Conservation (phyloP, 2,888 invertebrate species). For the Pharmacophagus antenor region DNA sequence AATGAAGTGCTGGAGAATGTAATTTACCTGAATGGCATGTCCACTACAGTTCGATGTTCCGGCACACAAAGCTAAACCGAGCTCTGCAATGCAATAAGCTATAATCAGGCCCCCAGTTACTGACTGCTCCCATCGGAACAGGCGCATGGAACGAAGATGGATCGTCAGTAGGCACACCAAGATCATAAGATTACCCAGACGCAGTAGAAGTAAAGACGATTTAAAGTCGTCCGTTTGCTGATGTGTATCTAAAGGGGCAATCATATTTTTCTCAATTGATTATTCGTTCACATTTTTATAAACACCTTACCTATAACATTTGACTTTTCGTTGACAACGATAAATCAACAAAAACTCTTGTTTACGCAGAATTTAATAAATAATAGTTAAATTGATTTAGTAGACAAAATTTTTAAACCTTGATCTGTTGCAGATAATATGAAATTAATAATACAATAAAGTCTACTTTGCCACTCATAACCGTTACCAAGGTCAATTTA, state of each 20-base stretch:
- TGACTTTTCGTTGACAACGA: conserved; percentile 10
- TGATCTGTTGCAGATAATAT: not conserved
- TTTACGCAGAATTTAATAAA: not conserved
- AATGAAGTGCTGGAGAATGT: not conserved
- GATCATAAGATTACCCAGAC: conserved; percentile 42
- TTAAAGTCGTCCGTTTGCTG: conserved; percentile 2
- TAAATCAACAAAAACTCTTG: not conserved
- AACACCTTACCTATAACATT: not conserved
- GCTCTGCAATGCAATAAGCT: conserved; percentile 47
- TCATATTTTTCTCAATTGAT: conserved; percentile 1
- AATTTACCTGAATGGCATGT: conserved; percentile 48
- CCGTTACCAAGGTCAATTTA: not conserved
- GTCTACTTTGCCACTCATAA: not conserved
- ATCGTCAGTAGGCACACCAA: conserved; percentile 47
- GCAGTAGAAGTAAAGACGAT: conserved; percentile 40
- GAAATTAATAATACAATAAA: not conserved
- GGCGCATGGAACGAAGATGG: conserved; percentile 53
- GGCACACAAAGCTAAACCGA: conserved; percentile 50
- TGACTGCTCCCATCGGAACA: conserved; percentile 63
- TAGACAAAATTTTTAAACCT: too few relatives aligned
- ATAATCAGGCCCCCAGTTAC: conserved; percentile 59
- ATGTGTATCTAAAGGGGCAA: conserved; percentile 3
- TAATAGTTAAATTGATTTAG: not conserved
- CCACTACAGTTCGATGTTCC: conserved; percentile 39
- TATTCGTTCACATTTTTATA: not conserved